phyloP scores from a whole-genome alignment of 2,888 invertebrate genomes.

The Copidosoma aretas region DNA sequence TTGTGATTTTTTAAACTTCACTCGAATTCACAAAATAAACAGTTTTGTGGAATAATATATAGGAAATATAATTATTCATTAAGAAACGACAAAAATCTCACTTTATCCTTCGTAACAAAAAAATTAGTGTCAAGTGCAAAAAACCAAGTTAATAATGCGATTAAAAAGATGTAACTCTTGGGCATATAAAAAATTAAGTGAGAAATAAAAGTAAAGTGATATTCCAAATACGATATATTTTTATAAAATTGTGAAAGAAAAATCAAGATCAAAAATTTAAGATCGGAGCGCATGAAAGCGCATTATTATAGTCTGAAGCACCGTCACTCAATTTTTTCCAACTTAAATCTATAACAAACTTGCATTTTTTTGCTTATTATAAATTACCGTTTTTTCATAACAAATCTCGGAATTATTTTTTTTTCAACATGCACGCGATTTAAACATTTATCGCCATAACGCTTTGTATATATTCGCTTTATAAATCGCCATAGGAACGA shows the following conservation, averaged over 20 bases:
- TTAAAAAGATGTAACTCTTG: too few species aligned
- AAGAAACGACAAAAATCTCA: conserved; percentile 26
- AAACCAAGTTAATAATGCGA: too few species aligned
- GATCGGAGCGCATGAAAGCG: not conserved
- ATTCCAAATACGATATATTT: too few species aligned
- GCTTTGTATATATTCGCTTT: conserved; percentile 42
- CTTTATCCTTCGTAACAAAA: conserved; percentile 28
- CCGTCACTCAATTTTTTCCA: conserved; percentile 25
- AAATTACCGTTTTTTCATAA: conserved; percentile 35
- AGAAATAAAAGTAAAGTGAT: too few species aligned
- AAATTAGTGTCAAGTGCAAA: conserved; percentile 12
- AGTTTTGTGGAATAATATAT: conserved; percentile 29
- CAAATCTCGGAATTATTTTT: conserved; percentile 24
- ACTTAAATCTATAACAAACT: conserved; percentile 33
- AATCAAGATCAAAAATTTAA: too few species aligned
- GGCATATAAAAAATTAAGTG: too few species aligned
- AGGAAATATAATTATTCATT: conserved; percentile 23
- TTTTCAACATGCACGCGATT: conserved; percentile 37
- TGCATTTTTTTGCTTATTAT: conserved; percentile 24
- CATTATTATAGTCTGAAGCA: conserved; percentile 31
- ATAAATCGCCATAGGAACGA: conserved; percentile 51
- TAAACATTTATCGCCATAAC: conserved; percentile 30
- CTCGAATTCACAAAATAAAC: conserved; percentile 20
- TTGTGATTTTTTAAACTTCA: conserved; percentile 24
- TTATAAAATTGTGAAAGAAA: too few species aligned